A percentile compares a stretch with the other conserved stretches of the same genome.
Evolutionary conservation across 2,888 invertebrate species (phyloP).

Genomic region (Asteroscopus sphinx): DNA sequence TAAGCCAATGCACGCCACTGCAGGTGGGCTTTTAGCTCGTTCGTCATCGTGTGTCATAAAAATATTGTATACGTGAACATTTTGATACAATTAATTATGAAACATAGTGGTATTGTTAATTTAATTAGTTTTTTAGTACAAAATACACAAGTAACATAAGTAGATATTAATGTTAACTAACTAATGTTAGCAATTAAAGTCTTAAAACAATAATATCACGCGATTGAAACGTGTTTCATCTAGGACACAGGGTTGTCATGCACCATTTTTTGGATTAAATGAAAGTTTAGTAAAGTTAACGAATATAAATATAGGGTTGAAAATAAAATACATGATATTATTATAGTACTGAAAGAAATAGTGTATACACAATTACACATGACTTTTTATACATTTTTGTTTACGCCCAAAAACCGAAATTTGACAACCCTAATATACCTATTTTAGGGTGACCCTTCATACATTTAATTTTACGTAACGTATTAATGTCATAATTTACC

Average conservation of each 20-base stretch:
- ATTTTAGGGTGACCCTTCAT: too few relatives aligned
- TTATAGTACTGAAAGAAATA: too few relatives aligned
- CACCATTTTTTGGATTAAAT: not conserved
- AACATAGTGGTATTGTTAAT: too few relatives aligned
- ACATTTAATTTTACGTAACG: not conserved
- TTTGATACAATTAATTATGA: too few relatives aligned
- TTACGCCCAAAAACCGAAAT: not conserved
- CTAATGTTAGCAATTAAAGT: constrained; percentile 23
- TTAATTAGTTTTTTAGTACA: not conserved
- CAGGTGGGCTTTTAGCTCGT: too few relatives aligned
- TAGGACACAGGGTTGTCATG: constrained; percentile 12
- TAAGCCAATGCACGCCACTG: too few relatives aligned
- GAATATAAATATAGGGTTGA: too few relatives aligned
- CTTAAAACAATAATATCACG: constrained; percentile 11
- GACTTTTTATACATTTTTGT: too few relatives aligned
- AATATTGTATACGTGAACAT: too few relatives aligned
- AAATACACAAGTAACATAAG: constrained; percentile 1
- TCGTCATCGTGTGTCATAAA: too few relatives aligned
- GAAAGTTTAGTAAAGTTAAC: not conserved
- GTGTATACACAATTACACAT: too few relatives aligned
- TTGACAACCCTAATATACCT: not conserved
- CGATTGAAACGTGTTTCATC: constrained; percentile 17
- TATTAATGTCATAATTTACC: constrained; percentile 2
- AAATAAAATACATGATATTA: too few relatives aligned
- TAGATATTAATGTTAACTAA: constrained; percentile 23